Conservation (phyloP, 2,888 invertebrate genomes). For the Apodemia zela region DNA sequence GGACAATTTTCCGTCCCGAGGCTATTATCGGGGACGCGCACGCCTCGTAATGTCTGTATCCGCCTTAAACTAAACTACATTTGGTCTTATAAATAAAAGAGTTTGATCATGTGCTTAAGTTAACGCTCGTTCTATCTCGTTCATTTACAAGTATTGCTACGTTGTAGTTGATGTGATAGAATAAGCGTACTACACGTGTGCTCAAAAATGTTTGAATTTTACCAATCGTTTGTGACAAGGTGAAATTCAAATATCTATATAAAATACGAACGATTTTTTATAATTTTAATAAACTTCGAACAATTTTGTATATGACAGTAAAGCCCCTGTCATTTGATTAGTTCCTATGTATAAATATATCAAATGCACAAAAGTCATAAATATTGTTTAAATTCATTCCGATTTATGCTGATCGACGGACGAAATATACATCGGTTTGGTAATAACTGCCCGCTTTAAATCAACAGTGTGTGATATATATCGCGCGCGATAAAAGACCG, state of each 20-base stretch:
- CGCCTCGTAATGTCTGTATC: background rate
- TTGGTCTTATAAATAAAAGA: background rate
- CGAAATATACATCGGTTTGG: background rate
- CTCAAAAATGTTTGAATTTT: no score
- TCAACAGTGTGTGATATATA: no score
- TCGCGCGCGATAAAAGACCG: no score
- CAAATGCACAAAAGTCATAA: conserved; percentile 4
- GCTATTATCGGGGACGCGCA: no score
- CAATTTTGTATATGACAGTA: conserved; percentile 11
- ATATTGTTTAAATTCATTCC: conserved; percentile 5
- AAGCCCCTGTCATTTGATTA: conserved; percentile 1
- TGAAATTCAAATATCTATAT: background rate
- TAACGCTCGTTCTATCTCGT: background rate
- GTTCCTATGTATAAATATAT: conserved; percentile 13
- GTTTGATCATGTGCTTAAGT: background rate
- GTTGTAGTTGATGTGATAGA: background rate
- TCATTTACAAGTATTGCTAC: background rate
- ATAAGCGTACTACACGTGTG: background rate
- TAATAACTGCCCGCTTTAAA: no score
- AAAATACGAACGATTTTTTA: conserved; percentile 9
- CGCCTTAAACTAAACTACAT: background rate
- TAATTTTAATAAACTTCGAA: conserved; percentile 7
- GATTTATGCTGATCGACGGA: background rate
- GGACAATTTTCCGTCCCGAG: no score
- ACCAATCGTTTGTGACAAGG: background rate